Evolutionary conservation across 2,888 invertebrate genomes (phyloP).

Genomic region (Disparrhopalites patrizii): DNA sequence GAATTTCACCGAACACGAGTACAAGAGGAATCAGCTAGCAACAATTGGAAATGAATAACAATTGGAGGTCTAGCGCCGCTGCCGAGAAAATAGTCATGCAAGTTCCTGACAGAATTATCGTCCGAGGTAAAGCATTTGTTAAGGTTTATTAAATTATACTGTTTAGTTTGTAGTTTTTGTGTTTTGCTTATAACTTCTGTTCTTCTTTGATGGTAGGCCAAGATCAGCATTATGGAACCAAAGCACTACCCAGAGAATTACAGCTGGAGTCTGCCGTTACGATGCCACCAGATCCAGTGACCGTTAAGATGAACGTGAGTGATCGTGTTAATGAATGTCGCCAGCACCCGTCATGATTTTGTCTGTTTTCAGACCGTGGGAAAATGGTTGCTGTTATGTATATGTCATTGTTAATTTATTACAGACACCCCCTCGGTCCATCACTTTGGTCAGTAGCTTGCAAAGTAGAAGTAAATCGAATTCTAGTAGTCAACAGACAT

Average conservation of each 20-base stretch:
- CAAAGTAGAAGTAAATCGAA: not conserved
- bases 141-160: not conserved
- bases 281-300: constrained; percentile 64
- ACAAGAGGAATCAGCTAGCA: not conserved
- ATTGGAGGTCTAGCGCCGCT: constrained; percentile 25
- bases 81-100: constrained; percentile 80
- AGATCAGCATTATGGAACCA: constrained; percentile 61
- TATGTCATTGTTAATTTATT: constrained; percentile 47
- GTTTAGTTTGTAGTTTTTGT: not conserved
- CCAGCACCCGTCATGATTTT: not conserved
- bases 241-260: constrained; percentile 82
- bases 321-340: no score
- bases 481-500: constrained; percentile 18
- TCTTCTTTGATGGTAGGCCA: constrained; percentile 55
- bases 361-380: no score
- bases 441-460: constrained; percentile 57
- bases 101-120: constrained; percentile 88
- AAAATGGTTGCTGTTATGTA: no score
- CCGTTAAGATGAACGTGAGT: constrained; percentile 64
- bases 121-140: constrained; percentile 67
- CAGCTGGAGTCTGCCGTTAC: constrained; percentile 73
- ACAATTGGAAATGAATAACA: constrained; percentile 26
- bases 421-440: constrained; percentile 81
- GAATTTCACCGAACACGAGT: constrained; percentile 9
- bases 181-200: not conserved